Conservation (phyloP, 1,140 invertebrate genomes). For the Atopsyche davidsoni region DNA sequence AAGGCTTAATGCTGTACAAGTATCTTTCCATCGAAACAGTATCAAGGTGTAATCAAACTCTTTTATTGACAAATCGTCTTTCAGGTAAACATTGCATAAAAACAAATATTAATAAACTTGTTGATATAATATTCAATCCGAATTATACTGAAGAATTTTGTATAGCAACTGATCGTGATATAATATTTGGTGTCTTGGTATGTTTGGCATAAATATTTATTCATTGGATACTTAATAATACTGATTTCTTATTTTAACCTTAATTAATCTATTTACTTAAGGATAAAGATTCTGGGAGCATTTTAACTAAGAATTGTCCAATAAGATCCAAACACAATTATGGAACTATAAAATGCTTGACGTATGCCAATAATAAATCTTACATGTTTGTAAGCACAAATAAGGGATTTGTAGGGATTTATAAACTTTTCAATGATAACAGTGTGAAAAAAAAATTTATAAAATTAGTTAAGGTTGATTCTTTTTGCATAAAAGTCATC, state of each 20-base stretch:
- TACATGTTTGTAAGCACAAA: conserved; percentile 14
- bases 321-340: conserved; percentile 5
- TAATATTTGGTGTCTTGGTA: conserved; percentile 9
- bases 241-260: too few relatives aligned
- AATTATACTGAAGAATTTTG: conserved; percentile 13
- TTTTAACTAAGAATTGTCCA: not conserved
- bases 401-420: conserved; percentile 11
- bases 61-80: too few relatives aligned
- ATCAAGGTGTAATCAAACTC: too few relatives aligned
- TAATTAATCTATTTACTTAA: too few relatives aligned
- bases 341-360: conserved; percentile 10
- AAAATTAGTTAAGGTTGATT: conserved; percentile 15
- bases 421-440: not conserved
- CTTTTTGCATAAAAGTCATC: conserved; percentile 1
- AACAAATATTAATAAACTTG: not conserved
- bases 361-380: not conserved
- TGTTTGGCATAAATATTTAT: too few relatives aligned
- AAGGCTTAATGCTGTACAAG: too few relatives aligned
- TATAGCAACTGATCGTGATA: conserved; percentile 1
- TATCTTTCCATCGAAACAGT: too few relatives aligned
- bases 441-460: conserved; percentile 2
- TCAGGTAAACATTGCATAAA: too few relatives aligned
- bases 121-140: conserved; percentile 13
- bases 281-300: conserved; percentile 3
- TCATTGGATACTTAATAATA: too few relatives aligned